Evolutionary conservation across 2,797 vertebrate genomes (phyloP), one percentile per base, ranked within the genome.

Genomic region (Varecia variegata): DNA sequence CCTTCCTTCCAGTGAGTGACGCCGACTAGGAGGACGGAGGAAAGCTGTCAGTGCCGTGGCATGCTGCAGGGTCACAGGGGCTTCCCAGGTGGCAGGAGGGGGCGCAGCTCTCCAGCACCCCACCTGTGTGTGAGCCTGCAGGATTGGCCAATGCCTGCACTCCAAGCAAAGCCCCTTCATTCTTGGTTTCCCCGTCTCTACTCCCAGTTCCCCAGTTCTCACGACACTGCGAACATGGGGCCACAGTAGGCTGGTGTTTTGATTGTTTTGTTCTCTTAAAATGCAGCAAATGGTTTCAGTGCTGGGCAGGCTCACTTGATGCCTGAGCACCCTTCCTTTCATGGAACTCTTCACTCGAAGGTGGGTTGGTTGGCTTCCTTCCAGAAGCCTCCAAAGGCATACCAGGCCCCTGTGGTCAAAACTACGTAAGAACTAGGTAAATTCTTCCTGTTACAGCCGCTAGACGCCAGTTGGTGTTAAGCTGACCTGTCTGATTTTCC

Each of bases 11-110:
- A 3, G 32, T 14, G 56, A 14, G 43, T 43, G 74, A 35, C 17
- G 15, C 17, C 40, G 17, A 9, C 1, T 38, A 20, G 35, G 40
- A 65, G 68, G 38, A 47, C 1, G 25, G 23, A 83, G 81, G 47
- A 35, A 23, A 35, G 21, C 9, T 4, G 1, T 54, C 4, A 14
- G 15, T 35, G 18, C 43, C 25, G 25, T 5, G 47, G 35, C 15
- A 2, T 23, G 30, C 3, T 25, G 30, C 32, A 2, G 25, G 70
- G 35, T 65, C 40, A 40, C 0, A 0, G 1, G 43, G 62, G 56
- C 65, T 68, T 58, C 3, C 83, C 15, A 21, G 47, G 35, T 0
- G 1, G 20, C 62, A 80, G 77, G 43, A 65, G 18, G 30, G 43
- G 9, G 38, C 8, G 0, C 52, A 60, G 47, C 3, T 14, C 13